Conservation (phyloP, 2,113 vertebrate genomes). For the Mesocricetus auratus region DNA sequence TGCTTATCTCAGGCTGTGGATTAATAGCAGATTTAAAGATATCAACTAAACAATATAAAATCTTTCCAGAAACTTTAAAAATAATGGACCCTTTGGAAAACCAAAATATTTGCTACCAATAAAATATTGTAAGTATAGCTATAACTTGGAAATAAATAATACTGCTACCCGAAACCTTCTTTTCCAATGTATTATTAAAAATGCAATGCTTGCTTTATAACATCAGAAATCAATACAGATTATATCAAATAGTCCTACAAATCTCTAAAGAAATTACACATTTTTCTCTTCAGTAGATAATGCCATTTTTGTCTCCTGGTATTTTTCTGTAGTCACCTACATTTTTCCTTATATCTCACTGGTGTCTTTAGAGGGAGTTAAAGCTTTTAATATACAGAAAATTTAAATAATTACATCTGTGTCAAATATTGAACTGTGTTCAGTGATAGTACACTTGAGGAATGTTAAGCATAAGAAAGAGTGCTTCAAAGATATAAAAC, state of each 20-base stretch:
- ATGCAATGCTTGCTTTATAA: neutral
- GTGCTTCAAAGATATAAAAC: conserved; percentile 23
- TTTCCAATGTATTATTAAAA: neutral
- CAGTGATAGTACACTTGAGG: conserved; percentile 34
- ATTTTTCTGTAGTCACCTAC: neutral
- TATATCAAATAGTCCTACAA: conserved; percentile 24
- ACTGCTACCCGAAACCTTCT: neutral
- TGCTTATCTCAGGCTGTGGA: neutral
- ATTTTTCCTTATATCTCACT: neutral
- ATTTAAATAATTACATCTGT: conserved; percentile 59
- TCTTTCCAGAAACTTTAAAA: neutral
- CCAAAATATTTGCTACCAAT: neutral
- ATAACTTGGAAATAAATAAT: conserved; percentile 1
- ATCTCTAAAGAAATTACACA: neutral
- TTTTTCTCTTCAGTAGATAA: neutral
- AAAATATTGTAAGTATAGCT: neutral
- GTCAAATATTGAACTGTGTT: conserved; percentile 41
- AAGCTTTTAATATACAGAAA: conserved; percentile 31
- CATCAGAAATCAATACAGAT: neutral
- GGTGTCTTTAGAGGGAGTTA: conserved; percentile 38
- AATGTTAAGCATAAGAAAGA: conserved; percentile 45
- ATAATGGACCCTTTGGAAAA: neutral
- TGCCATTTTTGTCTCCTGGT: neutral
- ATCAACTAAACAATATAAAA: neutral
- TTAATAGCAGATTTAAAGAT: neutral